phyloP scores from a whole-genome alignment of 1,140 invertebrate genomes.

The Branchinecta lynchi region DNA sequence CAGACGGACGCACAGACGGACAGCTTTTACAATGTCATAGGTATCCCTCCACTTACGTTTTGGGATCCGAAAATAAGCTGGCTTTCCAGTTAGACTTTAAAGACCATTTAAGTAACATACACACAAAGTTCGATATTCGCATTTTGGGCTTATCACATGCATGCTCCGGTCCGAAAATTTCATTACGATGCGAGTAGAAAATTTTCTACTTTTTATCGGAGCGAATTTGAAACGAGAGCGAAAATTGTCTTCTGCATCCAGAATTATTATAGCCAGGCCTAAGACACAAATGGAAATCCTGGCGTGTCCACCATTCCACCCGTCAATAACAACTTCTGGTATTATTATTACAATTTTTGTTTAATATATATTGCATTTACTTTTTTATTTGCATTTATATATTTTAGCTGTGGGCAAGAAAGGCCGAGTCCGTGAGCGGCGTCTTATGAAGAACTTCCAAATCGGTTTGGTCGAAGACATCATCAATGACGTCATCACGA shows the following conservation, averaged over 20 bases:
- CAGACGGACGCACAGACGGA: no score
- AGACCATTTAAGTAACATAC: no score
- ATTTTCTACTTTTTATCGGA: background rate
- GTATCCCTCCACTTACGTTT: no score
- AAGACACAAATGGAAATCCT: background rate
- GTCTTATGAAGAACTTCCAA: constrained; percentile 71
- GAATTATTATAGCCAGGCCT: no score
- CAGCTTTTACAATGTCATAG: no score
- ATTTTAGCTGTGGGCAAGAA: constrained; percentile 57
- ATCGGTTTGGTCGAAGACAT: constrained; percentile 69
- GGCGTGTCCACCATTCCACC: background rate
- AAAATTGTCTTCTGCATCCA: no score
- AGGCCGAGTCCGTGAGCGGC: constrained; percentile 62
- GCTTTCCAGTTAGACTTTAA: no score
- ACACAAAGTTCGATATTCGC: no score
- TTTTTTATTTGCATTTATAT: background rate
- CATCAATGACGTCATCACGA: constrained; percentile 50
- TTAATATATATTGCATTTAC: constrained; percentile 12
- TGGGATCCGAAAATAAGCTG: no score
- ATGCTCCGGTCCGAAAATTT: no score
- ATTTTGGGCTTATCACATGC: no score
- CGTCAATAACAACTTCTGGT: background rate
- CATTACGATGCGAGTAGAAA: no score
- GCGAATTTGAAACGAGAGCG: constrained; percentile 11
- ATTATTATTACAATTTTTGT: background rate